Conservation (phyloP, 2,797 vertebrate species). For the Orestias chungarensis region DNA sequence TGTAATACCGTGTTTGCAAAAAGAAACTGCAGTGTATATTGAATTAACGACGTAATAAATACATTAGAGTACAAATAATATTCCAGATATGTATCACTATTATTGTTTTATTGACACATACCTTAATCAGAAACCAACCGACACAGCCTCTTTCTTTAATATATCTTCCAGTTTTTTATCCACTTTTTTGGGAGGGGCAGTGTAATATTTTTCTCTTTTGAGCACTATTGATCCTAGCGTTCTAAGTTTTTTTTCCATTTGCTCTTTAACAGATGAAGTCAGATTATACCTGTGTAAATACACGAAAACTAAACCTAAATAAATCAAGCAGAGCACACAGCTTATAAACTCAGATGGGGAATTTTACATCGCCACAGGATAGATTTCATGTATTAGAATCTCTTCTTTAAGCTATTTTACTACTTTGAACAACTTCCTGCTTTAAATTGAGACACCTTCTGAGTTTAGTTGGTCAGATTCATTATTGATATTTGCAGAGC, state of each 20-base stretch:
- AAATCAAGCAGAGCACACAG: not conserved
- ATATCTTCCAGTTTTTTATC: not conserved
- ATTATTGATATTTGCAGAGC: not conserved
- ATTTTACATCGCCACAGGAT: not conserved
- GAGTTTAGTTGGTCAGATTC: not conserved
- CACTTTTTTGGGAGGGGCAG: not conserved
- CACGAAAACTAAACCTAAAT: not conserved
- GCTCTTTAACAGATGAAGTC: not conserved
- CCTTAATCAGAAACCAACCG: not conserved
- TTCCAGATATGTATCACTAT: not conserved
- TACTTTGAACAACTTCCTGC: not conserved
- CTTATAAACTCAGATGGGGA: not conserved
- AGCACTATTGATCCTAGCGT: not conserved
- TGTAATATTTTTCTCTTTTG: not conserved
- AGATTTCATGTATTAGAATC: not conserved
- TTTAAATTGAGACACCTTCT: not conserved
- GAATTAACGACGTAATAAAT: not conserved
- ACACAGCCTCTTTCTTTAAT: not conserved
- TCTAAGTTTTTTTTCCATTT: not conserved
- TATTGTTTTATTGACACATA: not conserved
- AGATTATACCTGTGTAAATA: not conserved
- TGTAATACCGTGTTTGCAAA: not conserved
- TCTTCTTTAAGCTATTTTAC: not conserved
- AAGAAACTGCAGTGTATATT: not conserved
- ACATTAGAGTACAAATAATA: not conserved